phyloP scores from a whole-genome alignment of 2,797 vertebrate species.

The Centroberyx gerrardi region DNA sequence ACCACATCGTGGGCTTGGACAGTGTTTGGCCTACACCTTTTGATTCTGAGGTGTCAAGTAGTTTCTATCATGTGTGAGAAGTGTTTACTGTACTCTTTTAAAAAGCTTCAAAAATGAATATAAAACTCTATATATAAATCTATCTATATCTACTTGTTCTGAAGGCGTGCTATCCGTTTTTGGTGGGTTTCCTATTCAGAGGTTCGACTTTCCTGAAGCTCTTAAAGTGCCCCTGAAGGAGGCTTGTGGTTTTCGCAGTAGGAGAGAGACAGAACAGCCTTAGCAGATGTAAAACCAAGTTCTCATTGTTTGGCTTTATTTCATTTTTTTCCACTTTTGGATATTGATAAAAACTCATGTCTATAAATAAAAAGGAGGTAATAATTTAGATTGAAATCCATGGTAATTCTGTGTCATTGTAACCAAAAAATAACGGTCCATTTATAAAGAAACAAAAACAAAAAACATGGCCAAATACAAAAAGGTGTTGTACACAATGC shows the following conservation, averaged over 20 bases:
- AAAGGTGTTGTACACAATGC: constrained; percentile 72
- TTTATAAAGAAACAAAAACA: constrained; percentile 59
- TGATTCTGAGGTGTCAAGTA: constrained; percentile 93
- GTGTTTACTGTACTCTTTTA: constrained; percentile 99
- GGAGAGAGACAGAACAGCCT: constrained; percentile 71
- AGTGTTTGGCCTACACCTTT: constrained; percentile 85
- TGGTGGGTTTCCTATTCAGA: constrained; percentile 65
- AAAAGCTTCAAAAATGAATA: constrained; percentile 97
- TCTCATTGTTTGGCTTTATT: constrained; percentile 68
- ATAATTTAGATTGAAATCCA: constrained; percentile 80
- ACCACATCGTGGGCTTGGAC: constrained; percentile 85
- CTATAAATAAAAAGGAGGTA: constrained; percentile 79
- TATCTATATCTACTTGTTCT: constrained; percentile 89
- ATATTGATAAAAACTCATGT: constrained; percentile 80
- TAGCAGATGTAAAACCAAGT: constrained; percentile 72
- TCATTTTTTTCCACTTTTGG: constrained; percentile 75
- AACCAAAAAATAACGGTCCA: constrained; percentile 78
- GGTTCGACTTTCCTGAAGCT: constrained; percentile 48
- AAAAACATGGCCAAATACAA: constrained; percentile 65
- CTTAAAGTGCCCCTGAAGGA: constrained; percentile 58
- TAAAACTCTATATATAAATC: constrained; percentile 94
- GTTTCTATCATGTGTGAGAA: constrained; percentile 99
- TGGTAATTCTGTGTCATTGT: constrained; percentile 85
- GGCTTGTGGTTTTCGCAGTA: constrained; percentile 37
- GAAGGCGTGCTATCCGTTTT: constrained; percentile 89